Percentiles rank a stretch among this genome's conserved stretches.
These are phyloP conservation scores for Lasiurus cinereus DNA, from an alignment of 2,113 vertebrate genomes.

Conservation along the genomic window DNA sequence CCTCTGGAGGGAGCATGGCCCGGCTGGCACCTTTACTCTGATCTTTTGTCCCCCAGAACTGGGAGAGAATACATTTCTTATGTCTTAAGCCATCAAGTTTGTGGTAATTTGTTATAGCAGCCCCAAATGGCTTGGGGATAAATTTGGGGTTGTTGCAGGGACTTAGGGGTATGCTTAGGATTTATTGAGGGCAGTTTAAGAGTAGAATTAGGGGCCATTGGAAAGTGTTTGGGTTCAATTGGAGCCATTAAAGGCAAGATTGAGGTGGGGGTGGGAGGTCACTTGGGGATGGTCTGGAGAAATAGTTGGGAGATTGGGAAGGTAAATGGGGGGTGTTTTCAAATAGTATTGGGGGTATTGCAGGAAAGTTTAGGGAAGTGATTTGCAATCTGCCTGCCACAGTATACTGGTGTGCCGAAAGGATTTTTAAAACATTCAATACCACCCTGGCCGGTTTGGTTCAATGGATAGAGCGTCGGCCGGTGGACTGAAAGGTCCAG, in stretches of 20 bases:
- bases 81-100: not conserved
- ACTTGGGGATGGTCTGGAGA: not conserved
- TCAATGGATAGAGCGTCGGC: too few species aligned
- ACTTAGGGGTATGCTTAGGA: not conserved
- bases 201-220: not conserved
- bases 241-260: not conserved
- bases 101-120: constrained; percentile 25
- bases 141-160: not conserved
- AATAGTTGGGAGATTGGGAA: not conserved
- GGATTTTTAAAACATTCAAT: not conserved
- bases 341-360: not conserved
- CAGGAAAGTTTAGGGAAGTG: not conserved
- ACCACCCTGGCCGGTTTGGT: not conserved
- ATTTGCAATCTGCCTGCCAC: not conserved
- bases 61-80: not conserved
- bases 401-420: not conserved
- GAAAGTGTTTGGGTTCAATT: not conserved
- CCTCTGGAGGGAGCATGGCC: not conserved
- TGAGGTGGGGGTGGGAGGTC: not conserved
- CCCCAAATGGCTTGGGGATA: constrained; percentile 1
- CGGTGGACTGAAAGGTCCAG: too few species aligned
- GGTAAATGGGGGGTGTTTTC: not conserved
- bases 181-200: not conserved
- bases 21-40: constrained; percentile 12
- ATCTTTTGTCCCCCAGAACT: constrained; percentile 10